A percentile compares a stretch with the other conserved stretches of the same genome.
Conservation (phyloP, 1,140 invertebrate genomes). For the Agrypnia vestita region DNA sequence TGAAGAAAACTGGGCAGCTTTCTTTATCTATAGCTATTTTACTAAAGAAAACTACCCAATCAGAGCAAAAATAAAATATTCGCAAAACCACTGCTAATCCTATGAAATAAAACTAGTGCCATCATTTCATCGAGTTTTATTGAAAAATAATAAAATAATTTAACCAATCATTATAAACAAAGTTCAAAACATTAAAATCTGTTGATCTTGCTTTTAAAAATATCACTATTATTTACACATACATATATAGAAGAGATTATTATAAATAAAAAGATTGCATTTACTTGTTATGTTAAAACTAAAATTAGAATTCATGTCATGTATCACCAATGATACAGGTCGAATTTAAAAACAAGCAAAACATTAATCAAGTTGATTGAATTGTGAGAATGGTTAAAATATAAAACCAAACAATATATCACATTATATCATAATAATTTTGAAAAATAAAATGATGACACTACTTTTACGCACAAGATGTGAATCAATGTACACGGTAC, state of each 20-base stretch:
- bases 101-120: conserved; percentile 51
- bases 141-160: conserved; percentile 20
- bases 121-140: conserved; percentile 48
- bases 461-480: conserved; percentile 47
- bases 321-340: neutral
- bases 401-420: conserved; percentile 1
- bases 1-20: no score
- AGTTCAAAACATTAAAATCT: no score
- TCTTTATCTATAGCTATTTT: no score
- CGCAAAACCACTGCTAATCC: neutral
- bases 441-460: conserved; percentile 43
- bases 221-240: conserved; percentile 3
- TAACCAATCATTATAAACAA: neutral
- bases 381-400: neutral
- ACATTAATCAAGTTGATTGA: neutral
- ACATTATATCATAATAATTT: neutral
- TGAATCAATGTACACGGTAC: conserved; percentile 32
- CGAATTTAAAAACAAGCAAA: neutral
- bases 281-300: conserved; percentile 14
- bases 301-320: conserved; percentile 4
- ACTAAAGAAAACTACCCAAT: no score
- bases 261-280: neutral
- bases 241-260: conserved; percentile 5
- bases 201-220: no score
- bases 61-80: no score